A percentile compares a stretch with the other conserved stretches of the same genome.
Conservation (phyloP, 2,113 vertebrate genomes). For the Lasiurus cinereus region DNA sequence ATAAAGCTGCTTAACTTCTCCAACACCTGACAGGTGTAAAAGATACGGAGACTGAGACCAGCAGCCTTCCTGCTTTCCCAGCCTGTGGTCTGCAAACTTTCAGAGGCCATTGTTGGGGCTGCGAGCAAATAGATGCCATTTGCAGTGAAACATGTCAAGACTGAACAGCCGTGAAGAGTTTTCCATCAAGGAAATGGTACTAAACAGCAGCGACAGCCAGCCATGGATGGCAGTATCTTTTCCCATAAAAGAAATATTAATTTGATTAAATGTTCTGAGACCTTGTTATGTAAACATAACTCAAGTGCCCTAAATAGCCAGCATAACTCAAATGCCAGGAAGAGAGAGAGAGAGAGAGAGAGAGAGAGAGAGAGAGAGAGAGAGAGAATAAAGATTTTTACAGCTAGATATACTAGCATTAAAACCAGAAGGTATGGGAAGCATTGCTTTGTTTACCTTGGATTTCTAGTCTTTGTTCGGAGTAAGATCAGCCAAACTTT, state of each 20-base stretch:
- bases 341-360: no score
- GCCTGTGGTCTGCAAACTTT: background rate
- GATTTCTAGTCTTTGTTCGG: background rate
- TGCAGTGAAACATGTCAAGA: background rate
- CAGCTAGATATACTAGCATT: background rate
- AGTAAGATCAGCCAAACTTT: background rate
- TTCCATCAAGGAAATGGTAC: background rate
- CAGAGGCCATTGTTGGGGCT: background rate
- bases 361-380: background rate
- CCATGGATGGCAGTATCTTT: background rate
- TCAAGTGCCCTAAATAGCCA: background rate
- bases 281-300: conserved; percentile 52
- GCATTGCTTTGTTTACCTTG: background rate
- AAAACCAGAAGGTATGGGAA: background rate
- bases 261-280: conserved; percentile 19
- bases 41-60: background rate
- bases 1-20: background rate
- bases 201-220: background rate
- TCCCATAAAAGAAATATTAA: conserved; percentile 22
- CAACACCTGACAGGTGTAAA: conserved; percentile 40
- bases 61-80: background rate
- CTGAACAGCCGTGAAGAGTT: background rate
- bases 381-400: background rate
- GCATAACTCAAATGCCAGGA: no score
- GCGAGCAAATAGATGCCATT: background rate